Conservation (phyloP, 2,888 invertebrate genomes). For the Meganola albula region DNA sequence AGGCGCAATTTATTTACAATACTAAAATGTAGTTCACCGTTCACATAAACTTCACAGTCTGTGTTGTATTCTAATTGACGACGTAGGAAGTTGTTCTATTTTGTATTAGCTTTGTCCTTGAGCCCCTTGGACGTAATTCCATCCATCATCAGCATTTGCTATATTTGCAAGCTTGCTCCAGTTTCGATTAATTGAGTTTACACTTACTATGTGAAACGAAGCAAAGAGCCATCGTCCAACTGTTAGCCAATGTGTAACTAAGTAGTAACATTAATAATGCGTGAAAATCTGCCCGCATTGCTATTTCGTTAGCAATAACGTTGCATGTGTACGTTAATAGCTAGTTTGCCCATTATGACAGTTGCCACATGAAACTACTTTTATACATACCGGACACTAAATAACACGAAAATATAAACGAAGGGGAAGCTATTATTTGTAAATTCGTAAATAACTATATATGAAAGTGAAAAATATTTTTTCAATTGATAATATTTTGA, state of each 20-base stretch:
- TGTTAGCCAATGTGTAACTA: constrained; percentile 46
- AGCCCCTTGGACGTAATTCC: constrained; percentile 32
- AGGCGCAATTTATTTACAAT: no score
- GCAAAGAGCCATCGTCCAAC: constrained; percentile 39
- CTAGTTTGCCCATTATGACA: constrained; percentile 11
- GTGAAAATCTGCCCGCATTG: no score
- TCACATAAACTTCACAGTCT: no score
- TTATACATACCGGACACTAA: constrained; percentile 15
- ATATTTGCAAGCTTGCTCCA: constrained; percentile 52
- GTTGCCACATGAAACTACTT: constrained; percentile 16
- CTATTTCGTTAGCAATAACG: constrained; percentile 23
- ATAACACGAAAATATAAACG: constrained; percentile 11
- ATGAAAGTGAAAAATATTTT: no score
- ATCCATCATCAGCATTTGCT: constrained; percentile 39
- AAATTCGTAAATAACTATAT: constrained; percentile 17
- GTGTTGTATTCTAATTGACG: no score
- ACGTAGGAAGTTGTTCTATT: no score
- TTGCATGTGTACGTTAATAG: constrained; percentile 27
- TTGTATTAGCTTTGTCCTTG: no score
- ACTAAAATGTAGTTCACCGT: no score
- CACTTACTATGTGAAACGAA: constrained; percentile 54
- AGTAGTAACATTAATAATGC: constrained; percentile 49
- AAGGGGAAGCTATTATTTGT: constrained; percentile 21
- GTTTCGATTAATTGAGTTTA: constrained; percentile 57
- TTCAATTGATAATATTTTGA: no score